Conservation (phyloP, 2,797 vertebrate species). For the Esox masquinongy region DNA sequence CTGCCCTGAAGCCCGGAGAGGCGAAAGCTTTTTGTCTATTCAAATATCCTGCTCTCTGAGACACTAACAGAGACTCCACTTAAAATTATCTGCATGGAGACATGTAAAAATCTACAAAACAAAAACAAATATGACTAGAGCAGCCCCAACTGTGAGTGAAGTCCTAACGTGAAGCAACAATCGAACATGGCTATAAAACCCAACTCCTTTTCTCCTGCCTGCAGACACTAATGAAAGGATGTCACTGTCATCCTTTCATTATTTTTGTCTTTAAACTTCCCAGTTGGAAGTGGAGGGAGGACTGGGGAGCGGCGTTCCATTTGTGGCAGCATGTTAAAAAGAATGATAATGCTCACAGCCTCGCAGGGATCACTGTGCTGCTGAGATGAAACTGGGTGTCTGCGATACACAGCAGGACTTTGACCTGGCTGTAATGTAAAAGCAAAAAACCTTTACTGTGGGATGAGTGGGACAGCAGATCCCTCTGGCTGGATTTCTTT, state of each 20-base stretch:
- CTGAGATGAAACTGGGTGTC: not conserved
- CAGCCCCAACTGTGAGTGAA: not conserved
- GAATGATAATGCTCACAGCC: slow-evolving; percentile 41
- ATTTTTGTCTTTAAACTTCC: slow-evolving; percentile 32
- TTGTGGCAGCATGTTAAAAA: slow-evolving; percentile 56
- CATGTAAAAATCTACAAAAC: not conserved
- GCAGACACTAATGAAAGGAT: slow-evolving; percentile 54
- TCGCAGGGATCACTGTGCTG: not conserved
- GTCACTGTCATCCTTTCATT: slow-evolving; percentile 44
- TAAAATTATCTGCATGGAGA: not conserved
- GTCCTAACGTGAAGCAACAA: slow-evolving; percentile 14
- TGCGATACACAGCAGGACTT: slow-evolving; percentile 16
- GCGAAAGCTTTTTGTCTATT: slow-evolving; percentile 7
- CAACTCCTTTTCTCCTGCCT: slow-evolving; percentile 35
- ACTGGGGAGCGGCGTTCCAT: slow-evolving; percentile 12
- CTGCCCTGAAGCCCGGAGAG: not conserved
- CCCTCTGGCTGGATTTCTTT: slow-evolving; percentile 41
- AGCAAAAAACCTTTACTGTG: slow-evolving; percentile 37
- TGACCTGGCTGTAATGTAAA: slow-evolving; percentile 33
- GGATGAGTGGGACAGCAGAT: slow-evolving; percentile 20
- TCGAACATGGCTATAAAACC: slow-evolving; percentile 10
- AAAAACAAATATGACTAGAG: not conserved
- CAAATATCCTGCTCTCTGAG: not conserved
- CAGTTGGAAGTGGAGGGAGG: slow-evolving; percentile 16
- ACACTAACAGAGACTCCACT: not conserved